Evolutionary conservation across 2,888 invertebrate genomes (phyloP), one percentile per base, ranked within the genome.

Genomic region (Eurytoma californica): DNA sequence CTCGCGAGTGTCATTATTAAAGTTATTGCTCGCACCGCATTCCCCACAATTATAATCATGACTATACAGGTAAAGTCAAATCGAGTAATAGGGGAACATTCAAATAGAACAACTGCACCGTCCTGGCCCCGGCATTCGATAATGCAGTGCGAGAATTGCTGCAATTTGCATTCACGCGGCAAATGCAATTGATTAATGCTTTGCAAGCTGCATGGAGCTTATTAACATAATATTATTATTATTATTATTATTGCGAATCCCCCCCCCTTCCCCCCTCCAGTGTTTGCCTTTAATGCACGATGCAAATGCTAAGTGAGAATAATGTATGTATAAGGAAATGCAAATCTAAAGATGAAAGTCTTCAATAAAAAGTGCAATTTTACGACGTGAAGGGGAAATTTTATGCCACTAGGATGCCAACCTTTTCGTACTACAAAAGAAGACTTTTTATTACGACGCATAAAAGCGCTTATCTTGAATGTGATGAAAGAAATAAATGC

Each of bases 141-240:
- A 80, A 80, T 69, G 73, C 65, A 53, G 53, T 58, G 51, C 57
- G 66, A 70, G 74, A 77, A 80, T 77, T 80, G 77, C 66, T 72
- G 70, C 74, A 78, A 81, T 78, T 74, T 78, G 58, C 78, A 77
- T 81, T 78, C 75, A 68, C 63, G 51, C 67, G 39, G 66, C 49
- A 78, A 63, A 78, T 24, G 66, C 65, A 78, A 81, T 81, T 74
- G 74, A 81, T 75, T 75, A 78, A 72, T 74, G 75, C 70, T 75
- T 69, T 58, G 61, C 73, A 68, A 67, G 65, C 58, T 49, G 57
- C 61, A 24, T 18, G 58, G 24, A 66, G 53, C 67, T 53, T 55
- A 77, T 77, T 69, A 76, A 69, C 63, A 69, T 69, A 76, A 39
- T 39, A 39, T 39, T 39, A 39, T 39, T 39, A 30, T 30, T 30